Percentiles rank a stretch among this genome's conserved stretches.
phyloP scores from a whole-genome alignment of 2,888 invertebrate genomes.

The Parochlus steinenii region DNA sequence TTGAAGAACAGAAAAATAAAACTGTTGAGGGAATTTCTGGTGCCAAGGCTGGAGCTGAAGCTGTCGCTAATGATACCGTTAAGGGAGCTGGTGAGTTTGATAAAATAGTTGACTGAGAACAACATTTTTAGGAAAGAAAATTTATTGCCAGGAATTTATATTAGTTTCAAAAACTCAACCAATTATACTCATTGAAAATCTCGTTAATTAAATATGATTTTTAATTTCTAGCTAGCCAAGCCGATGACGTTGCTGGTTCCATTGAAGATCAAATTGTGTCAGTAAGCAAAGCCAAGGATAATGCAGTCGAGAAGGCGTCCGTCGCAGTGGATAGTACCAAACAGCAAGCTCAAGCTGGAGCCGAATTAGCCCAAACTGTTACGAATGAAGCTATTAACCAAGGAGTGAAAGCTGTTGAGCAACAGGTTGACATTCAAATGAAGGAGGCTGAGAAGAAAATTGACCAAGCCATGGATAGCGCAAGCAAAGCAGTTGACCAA shows the following conservation, averaged over 20 bases:
- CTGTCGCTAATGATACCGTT: conserved; percentile 15
- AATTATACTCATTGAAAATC: neutral
- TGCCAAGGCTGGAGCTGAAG: conserved; percentile 36
- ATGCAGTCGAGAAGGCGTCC: conserved; percentile 26
- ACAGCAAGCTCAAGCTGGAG: conserved; percentile 20
- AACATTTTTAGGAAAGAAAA: conserved; percentile 16
- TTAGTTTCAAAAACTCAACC: neutral
- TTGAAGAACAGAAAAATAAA: conserved; percentile 46
- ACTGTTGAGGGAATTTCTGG: conserved; percentile 41
- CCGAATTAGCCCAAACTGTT: conserved; percentile 26
- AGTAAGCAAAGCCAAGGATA: conserved; percentile 23
- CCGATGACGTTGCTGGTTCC: conserved; percentile 4
- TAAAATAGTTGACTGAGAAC: conserved; percentile 24
- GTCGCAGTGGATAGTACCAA: conserved; percentile 23
- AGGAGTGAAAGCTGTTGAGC: conserved; percentile 32
- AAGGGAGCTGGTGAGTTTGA: neutral
- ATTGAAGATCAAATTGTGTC: conserved; percentile 12
- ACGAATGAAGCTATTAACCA: conserved; percentile 32
- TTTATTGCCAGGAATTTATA: too few species aligned
- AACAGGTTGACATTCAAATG: conserved; percentile 32
- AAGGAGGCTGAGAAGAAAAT: conserved; percentile 34
- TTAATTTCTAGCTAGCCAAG: conserved; percentile 1
- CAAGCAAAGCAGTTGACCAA: conserved; percentile 38
- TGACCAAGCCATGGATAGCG: conserved; percentile 39
- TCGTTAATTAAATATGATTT: conserved; percentile 1